Base-by-base conservation (phyloP, 2,113 vertebrate species). In the Scomber japonicus region DNA sequence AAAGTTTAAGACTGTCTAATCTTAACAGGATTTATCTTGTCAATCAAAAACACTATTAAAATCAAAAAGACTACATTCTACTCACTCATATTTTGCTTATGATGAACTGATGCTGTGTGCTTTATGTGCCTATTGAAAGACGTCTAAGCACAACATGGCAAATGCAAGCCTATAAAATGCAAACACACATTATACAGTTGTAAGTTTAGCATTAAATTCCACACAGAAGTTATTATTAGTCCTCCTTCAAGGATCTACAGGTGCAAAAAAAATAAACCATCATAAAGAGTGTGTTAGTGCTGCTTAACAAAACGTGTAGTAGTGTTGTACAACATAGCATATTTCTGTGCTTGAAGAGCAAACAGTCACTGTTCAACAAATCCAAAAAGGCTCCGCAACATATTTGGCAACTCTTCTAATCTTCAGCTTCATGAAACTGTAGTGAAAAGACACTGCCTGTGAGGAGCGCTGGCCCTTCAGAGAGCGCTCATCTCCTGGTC, bases 321-420 rank as follows among this genome's bases (percentile, higher is more conserved):
- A 50, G 55, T 66, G 80, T 62, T n/a, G 48, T 17, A 21, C 65
- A 80, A 59, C 30, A 30, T 67, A 80, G 74, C 68, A 24, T 75
- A 66, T 78, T 45, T 75, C 57, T 81, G 75, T 75, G 68, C 76
- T 80, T 55, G n/a, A 45, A 57, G 65, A 73, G 51, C 55, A 69
- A 49, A 12, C 69, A 49, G 61, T 71, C 68, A 31, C 5, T 68
- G 17, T 44, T n/a, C 46, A 30, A 70, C n/a, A 50, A 8, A 44
- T 16, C 13, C 8, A 67, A 27, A 27, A 90, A 80, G 68, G 65
- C 76, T 71, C 51, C 51, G 51, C 66, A 62, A 73, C 50, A 68
- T 55, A 80, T 91, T 91, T 87, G 89, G 86, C 88, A 92, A 82
- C 71, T 85, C 31, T 19, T 74, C 6, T 16, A 35, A 40, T 66